Evolutionary conservation across 1,140 invertebrate genomes (phyloP), one percentile per base, ranked within the genome.

Genomic region (Phenacoccus solenopsis): DNA sequence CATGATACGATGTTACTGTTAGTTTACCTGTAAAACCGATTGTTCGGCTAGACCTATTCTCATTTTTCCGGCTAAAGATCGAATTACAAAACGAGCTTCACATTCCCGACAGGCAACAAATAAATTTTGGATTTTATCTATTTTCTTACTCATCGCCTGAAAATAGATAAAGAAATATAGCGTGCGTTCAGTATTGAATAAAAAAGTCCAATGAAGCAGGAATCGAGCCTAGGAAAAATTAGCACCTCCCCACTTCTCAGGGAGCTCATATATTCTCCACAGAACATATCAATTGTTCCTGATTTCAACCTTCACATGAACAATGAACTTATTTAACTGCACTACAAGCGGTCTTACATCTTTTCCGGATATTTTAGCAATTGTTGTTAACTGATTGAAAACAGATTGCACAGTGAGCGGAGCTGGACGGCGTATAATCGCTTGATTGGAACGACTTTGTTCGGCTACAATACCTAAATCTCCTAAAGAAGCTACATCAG

Each of bases 1-100:
- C 16, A 49, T 49, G 12, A 38, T 67, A 68, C n/a, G n/a, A n/a
- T n/a, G n/a, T n/a, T n/a, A n/a, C n/a, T n/a, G n/a, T n/a, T n/a
- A n/a, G n/a, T 28, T 71, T 76, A 83, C 82, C 78, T 91, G 89
- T 16, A 99, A 81, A 24, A 98, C 87, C 13, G 95, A 98, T 80
- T 98, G 95, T 77, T 99, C 97, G 0, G 96, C 98, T 68, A 99
- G 81, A 2, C 96, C 96, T 74, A 99, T 96, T 38, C 97, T 84
- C 61, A 99, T 80, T 80, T 99, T 99, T 12, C 97, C 97, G 72
- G 90, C 86, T 1, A 99, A 79, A 0, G 91, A 94, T 74, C 98
- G 84, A 59, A 98, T 93, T 0, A 99, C 81, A 80, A 90, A 99
- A 67, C 93, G 85, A 0, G 96, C 91, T 81, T 99, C 98, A 0